These are phyloP conservation scores for Microcebus jonahi DNA, from an alignment of 2,113 vertebrate genomes.

Conservation along the genomic window DNA sequence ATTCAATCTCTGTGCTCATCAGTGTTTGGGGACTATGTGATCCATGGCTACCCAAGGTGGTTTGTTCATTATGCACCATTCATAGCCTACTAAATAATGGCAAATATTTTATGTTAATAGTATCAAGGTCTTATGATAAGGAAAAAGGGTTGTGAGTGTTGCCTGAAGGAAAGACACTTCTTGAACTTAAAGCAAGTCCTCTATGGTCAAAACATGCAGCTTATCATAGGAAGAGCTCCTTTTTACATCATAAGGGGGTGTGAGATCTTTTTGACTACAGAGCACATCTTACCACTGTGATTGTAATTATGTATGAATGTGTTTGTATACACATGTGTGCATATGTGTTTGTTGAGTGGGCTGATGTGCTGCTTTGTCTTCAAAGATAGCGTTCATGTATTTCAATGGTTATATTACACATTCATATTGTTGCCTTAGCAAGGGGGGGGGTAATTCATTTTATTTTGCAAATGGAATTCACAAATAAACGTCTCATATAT, in stretches of 20 bases:
- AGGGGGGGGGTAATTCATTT: not conserved
- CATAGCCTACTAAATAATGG: not conserved
- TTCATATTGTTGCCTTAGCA: conserved; percentile 23
- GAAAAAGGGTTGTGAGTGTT: not conserved
- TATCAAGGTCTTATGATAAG: not conserved
- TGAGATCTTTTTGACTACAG: not conserved
- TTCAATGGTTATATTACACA: not conserved
- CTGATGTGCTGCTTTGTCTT: not conserved
- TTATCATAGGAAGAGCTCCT: not conserved
- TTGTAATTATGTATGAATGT: not conserved
- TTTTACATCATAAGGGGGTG: not conserved
- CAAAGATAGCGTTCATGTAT: not conserved
- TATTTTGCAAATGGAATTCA: not conserved
- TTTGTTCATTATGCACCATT: conserved; percentile 34
- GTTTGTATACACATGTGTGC: rapidly evolving
- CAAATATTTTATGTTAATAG: conserved; percentile 37
- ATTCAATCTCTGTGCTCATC: conserved; percentile 51
- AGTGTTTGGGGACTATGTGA: not conserved
- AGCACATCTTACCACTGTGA: not conserved
- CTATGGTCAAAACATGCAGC: not conserved
- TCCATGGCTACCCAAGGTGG: not conserved
- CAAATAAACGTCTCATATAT: not conserved
- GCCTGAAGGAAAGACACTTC: conserved; percentile 18
- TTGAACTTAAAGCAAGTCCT: conserved; percentile 30
- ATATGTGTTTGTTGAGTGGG: not conserved